These are phyloP conservation scores for Cheilosia vulpina DNA, from an alignment of 2,888 invertebrate species.

Conservation along the genomic window DNA sequence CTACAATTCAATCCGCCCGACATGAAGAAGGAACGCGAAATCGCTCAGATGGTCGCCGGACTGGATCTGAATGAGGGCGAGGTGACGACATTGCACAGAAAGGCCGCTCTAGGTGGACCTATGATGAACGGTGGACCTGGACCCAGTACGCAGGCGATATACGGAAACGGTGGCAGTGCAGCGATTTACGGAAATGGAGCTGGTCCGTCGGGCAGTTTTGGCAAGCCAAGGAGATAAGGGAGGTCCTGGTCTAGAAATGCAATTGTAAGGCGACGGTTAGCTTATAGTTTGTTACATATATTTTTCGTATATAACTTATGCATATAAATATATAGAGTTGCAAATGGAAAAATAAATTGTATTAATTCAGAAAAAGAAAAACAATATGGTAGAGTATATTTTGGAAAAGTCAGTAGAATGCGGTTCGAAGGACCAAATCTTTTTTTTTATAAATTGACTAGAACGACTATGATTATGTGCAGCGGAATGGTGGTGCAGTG, in stretches of 20 bases:
- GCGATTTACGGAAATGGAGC: conserved; percentile 78
- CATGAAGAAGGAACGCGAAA: conserved; percentile 94
- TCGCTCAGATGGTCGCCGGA: conserved; percentile 96
- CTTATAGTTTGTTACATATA: conserved; percentile 41
- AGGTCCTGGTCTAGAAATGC: neutral
- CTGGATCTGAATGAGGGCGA: conserved; percentile 91
- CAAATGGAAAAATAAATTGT: conserved; percentile 55
- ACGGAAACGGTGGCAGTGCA: conserved; percentile 77
- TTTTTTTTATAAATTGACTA: neutral
- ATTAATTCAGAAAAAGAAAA: conserved; percentile 43
- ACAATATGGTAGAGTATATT: neutral
- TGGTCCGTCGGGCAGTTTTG: conserved; percentile 81
- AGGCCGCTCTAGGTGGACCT: conserved; percentile 76
- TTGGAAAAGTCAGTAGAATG: conserved; percentile 31
- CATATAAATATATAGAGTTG: conserved; percentile 10
- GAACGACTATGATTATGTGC: neutral
- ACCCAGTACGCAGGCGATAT: conserved; percentile 78
- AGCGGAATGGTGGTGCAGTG: neutral
- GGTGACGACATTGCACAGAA: conserved; percentile 84
- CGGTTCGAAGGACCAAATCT: conserved; percentile 2
- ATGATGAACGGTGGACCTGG: conserved; percentile 78
- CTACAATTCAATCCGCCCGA: conserved; percentile 94
- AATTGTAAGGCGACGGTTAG: conserved; percentile 33
- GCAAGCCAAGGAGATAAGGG: conserved; percentile 83
- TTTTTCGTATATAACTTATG: conserved; percentile 11